Conservation (phyloP, 2,113 vertebrate species). For the Eretmochelys imbricata region DNA sequence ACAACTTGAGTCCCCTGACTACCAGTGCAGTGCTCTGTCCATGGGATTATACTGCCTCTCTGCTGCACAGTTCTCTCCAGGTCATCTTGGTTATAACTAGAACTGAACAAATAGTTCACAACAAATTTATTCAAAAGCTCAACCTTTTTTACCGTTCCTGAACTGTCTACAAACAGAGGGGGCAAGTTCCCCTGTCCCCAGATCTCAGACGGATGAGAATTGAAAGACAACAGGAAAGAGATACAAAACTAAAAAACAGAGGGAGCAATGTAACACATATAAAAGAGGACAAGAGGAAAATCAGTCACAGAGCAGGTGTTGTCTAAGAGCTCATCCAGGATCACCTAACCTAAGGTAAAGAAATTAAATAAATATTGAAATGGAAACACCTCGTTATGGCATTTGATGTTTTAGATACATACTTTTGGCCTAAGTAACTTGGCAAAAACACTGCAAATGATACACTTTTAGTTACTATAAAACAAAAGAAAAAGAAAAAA, state of each 20-base stretch:
- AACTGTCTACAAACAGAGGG: background rate
- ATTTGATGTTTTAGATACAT: background rate
- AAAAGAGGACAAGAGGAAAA: background rate
- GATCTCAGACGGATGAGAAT: background rate
- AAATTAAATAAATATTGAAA: slow-evolving; percentile 8
- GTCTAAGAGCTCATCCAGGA: background rate
- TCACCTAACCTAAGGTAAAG: background rate
- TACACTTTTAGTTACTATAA: background rate
- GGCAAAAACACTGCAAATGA: background rate
- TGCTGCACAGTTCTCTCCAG: background rate
- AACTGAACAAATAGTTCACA: background rate
- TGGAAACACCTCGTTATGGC: background rate
- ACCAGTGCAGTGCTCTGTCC: background rate
- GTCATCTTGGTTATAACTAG: background rate
- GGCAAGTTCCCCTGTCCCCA: background rate
- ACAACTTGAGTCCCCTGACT: background rate
- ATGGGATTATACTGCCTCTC: background rate
- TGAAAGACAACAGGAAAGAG: background rate
- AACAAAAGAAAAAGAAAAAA: background rate
- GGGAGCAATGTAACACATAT: background rate
- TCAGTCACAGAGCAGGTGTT: background rate
- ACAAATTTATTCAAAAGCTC: background rate
- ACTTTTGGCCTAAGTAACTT: background rate
- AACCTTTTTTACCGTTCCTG: background rate
- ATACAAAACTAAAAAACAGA: background rate